phyloP scores from a whole-genome alignment of 2,797 vertebrate species.

The Zalophus californianus region DNA sequence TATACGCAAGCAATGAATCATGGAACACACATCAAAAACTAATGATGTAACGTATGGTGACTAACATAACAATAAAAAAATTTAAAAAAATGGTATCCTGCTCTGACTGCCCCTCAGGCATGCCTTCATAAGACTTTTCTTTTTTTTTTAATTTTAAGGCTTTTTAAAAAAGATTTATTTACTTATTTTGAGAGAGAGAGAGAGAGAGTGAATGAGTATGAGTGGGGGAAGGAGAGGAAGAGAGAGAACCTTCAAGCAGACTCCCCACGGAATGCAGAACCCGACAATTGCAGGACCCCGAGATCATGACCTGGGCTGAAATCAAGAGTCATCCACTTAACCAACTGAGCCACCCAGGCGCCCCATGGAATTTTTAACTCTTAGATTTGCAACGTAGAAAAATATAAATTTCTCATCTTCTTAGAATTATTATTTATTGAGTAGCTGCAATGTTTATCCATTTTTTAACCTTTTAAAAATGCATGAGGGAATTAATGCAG shows the following conservation, averaged over 20 bases:
- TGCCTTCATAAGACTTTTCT: background rate
- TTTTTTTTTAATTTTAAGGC: background rate
- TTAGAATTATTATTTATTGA: conserved; percentile 37
- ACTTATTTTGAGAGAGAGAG: background rate
- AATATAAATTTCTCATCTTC: background rate
- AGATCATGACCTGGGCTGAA: background rate
- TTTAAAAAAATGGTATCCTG: background rate
- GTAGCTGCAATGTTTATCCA: background rate
- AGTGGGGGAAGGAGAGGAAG: background rate
- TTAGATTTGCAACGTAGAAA: background rate
- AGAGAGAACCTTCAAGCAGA: background rate
- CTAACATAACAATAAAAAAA: too few species aligned
- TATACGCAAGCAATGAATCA: too few species aligned
- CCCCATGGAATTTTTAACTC: background rate
- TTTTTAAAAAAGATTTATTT: background rate
- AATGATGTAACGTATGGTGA: too few species aligned
- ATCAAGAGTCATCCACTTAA: background rate
- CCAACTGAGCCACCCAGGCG: fast-evolving
- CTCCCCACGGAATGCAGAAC: background rate
- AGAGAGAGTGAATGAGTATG: background rate
- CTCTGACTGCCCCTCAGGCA: background rate
- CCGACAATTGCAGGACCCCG: background rate
- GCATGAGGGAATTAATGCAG: background rate
- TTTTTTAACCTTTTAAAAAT: conserved; percentile 49
- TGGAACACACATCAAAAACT: too few species aligned